Conservation (phyloP, 2,797 vertebrate species). For the Dipus sagitta region DNA sequence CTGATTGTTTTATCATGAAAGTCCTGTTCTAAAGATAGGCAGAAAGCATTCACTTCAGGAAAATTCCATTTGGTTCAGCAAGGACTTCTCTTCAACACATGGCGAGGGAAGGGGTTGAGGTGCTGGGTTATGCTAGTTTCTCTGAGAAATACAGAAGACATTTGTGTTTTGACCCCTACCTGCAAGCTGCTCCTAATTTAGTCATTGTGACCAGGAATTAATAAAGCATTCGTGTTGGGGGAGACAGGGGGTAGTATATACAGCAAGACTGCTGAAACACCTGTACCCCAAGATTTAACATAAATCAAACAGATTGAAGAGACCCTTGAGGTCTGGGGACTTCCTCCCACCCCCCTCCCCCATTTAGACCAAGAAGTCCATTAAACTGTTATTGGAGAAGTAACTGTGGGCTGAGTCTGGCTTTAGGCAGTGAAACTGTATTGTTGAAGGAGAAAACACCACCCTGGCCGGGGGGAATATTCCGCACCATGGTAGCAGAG, state of each 20-base stretch:
- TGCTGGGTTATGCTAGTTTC: not conserved
- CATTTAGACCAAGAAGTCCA: not conserved
- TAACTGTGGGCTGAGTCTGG: not conserved
- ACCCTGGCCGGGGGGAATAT: not conserved
- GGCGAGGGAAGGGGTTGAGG: not conserved
- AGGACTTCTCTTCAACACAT: conserved; percentile 8
- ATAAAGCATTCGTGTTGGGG: not conserved
- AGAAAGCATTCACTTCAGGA: conserved; percentile 58
- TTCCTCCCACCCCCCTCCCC: not conserved
- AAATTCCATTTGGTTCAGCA: conserved; percentile 72
- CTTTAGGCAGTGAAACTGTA: not conserved
- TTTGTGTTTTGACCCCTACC: not conserved
- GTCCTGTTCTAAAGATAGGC: conserved; percentile 65
- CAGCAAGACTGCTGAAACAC: not conserved
- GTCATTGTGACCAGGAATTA: not conserved
- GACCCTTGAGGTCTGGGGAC: not conserved
- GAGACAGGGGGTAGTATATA: not conserved
- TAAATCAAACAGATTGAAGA: conserved; percentile 23
- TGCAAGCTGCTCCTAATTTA: not conserved
- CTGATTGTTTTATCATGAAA: conserved; percentile 68
- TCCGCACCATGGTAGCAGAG: not conserved
- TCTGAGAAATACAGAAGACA: not conserved
- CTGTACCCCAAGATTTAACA: not conserved
- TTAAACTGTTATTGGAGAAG: conserved; percentile 49
- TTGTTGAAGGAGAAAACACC: conserved; percentile 30